Conservation (phyloP, 2,888 invertebrate species). For the Melanchra persicariae region DNA sequence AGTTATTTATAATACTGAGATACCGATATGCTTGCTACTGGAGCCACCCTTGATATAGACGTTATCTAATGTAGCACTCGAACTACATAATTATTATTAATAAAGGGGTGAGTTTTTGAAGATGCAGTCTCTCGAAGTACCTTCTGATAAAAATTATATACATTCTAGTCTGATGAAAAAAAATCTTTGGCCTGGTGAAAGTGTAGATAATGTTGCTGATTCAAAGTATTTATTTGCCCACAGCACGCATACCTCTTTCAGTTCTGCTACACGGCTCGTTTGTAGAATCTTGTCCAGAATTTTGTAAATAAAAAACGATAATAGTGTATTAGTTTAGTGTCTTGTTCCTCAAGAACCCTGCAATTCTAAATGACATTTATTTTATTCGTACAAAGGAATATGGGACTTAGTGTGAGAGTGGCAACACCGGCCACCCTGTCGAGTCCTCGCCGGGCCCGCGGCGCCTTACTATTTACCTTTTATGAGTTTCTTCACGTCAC, state of each 20-base stretch:
- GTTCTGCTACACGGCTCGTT: neutral
- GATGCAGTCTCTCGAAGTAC: no score
- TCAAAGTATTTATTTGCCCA: neutral
- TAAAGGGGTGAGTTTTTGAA: no score
- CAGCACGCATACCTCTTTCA: neutral
- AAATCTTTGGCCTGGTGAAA: no score
- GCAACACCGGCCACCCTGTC: neutral
- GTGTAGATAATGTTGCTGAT: neutral
- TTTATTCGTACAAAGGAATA: neutral
- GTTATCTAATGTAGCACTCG: no score
- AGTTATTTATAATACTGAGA: constrained; percentile 24
- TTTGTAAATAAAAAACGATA: neutral
- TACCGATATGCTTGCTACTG: constrained; percentile 13
- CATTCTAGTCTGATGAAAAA: no score
- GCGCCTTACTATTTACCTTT: constrained; percentile 54
- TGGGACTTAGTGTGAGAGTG: neutral
- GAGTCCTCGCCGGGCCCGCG: constrained; percentile 5
- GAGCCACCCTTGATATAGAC: no score
- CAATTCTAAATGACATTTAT: neutral
- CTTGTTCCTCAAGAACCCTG: no score
- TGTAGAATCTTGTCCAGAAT: neutral
- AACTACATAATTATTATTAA: no score
- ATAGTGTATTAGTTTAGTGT: no score
- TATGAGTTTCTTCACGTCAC: constrained; percentile 64
- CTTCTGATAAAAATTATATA: no score